Evolutionary conservation across 30 jellyfish, hydroid and myxozoan genomes (phyloP).

Genomic region (Hydractinia symbiolongicarpus): DNA sequence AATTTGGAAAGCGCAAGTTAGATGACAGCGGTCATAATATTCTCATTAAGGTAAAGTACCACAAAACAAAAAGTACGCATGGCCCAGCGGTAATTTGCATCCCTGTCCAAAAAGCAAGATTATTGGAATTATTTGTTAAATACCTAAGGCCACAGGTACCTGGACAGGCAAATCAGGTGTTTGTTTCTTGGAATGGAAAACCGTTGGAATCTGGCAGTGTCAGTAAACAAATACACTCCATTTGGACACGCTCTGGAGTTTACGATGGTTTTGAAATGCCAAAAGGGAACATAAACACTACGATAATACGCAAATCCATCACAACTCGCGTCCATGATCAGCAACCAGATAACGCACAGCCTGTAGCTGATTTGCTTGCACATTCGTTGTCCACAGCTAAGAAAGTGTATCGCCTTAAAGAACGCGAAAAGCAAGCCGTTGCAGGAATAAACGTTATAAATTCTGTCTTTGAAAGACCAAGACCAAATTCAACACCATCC

Average conservation of each 20-base stretch:
- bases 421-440: slow-evolving; percentile 4
- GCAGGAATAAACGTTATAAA: not conserved
- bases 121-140: not conserved
- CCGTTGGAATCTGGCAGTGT: not conserved
- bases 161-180: not conserved
- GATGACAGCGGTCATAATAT: not conserved
- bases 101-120: not conserved
- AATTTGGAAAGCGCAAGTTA: not conserved
- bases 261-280: not conserved
- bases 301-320: not conserved
- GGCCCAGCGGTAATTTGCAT: not conserved
- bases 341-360: not conserved
- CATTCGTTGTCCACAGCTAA: not conserved
- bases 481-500: not conserved
- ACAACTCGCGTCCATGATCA: not conserved
- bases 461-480: no score
- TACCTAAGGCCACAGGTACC: not conserved
- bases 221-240: not conserved
- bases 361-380: not conserved
- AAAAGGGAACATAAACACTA: not conserved
- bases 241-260: not conserved
- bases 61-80: not conserved
- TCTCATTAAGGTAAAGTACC: not conserved
- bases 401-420: not conserved
- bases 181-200: not conserved